These are phyloP conservation scores for Bambusicola thoracicus DNA, from an alignment of 2,113 vertebrate genomes.

Conservation along the genomic window DNA sequence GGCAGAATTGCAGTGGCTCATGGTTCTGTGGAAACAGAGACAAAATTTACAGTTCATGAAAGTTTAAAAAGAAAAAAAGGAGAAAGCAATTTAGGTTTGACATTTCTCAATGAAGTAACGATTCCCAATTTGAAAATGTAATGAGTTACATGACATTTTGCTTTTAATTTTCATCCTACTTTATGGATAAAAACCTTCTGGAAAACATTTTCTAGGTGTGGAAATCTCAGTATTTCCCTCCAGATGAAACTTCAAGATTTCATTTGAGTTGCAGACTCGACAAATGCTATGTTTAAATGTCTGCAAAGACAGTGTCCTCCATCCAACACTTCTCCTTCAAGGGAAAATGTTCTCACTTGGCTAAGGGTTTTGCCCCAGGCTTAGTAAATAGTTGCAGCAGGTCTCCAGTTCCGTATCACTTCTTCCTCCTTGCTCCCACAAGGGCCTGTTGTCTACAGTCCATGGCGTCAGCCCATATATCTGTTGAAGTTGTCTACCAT, in stretches of 20 bases:
- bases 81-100: background rate
- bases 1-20: background rate
- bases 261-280: rapidly evolving
- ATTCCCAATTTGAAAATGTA: background rate
- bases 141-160: background rate
- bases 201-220: background rate
- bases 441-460: rapidly evolving
- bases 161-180: background rate
- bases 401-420: background rate
- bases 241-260: rapidly evolving
- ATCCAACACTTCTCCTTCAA: background rate
- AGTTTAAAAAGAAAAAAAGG: background rate
- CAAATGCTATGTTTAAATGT: background rate
- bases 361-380: background rate
- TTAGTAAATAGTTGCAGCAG: background rate
- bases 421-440: background rate
- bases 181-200: background rate
- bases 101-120: background rate
- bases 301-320: background rate
- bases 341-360: background rate
- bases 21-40: background rate
- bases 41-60: background rate
- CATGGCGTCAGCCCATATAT: background rate
- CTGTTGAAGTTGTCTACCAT: background rate
- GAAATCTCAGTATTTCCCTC: background rate